Conservation (phyloP, 92 coral and sea anemone genomes). For the Plumapathes pennacea region DNA sequence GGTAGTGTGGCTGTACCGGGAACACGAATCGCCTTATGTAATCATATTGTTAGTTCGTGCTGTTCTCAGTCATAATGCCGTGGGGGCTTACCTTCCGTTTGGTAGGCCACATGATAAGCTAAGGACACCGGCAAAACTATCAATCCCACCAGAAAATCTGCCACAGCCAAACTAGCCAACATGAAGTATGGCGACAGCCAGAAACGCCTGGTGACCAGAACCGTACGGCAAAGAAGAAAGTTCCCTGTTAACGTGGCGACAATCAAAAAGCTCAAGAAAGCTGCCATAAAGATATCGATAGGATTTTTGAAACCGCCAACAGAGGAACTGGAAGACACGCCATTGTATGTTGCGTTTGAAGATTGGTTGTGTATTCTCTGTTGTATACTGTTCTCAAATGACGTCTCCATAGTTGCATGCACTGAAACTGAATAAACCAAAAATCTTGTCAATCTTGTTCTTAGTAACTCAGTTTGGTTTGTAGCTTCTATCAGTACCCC, state of each 20-base stretch:
- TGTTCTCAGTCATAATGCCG: not conserved
- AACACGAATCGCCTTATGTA: not conserved
- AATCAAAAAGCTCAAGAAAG: conserved; percentile 22
- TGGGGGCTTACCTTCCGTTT: conserved; percentile 29
- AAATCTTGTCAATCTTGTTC: too few species aligned
- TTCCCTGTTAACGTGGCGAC: conserved; percentile 34
- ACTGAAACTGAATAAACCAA: too few species aligned
- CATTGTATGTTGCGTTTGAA: too few species aligned
- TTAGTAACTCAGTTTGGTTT: too few species aligned
- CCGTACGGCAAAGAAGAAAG: conserved; percentile 38
- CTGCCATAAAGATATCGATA: conserved; percentile 5
- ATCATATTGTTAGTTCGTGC: not conserved
- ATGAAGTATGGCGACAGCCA: conserved; percentile 54
- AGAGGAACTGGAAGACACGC: too few species aligned
- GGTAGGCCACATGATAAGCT: conserved; percentile 28
- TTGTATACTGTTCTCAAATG: too few species aligned
- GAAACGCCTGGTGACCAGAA: conserved; percentile 40
- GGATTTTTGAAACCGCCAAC: conserved; percentile 25
- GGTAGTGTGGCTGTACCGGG: too few species aligned
- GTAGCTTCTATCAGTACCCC: too few species aligned
- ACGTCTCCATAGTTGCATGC: too few species aligned
- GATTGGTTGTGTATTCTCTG: too few species aligned
- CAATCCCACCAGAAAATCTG: conserved; percentile 48
- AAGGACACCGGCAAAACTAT: conserved; percentile 34
- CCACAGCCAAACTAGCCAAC: conserved; percentile 59